These are phyloP conservation scores for Ceratosolen fusciceps DNA, from an alignment of 1,140 invertebrate genomes.

Conservation along the genomic window DNA sequence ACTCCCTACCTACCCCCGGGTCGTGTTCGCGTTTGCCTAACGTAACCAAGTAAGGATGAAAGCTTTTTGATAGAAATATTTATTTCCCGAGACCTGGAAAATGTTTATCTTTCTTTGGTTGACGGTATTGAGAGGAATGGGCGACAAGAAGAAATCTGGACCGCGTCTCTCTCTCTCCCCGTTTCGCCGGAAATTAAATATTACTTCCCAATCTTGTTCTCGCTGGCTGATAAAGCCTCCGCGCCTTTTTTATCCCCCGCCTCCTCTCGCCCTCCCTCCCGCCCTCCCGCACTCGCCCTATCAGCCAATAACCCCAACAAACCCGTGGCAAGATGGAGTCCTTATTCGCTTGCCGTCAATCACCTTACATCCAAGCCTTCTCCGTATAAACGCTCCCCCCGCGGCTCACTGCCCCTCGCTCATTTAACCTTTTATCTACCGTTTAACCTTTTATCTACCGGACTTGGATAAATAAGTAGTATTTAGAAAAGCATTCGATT, in stretches of 20 bases:
- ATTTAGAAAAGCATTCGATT: no score
- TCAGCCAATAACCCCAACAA: no score
- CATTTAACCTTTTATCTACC: no score
- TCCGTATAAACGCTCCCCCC: no score
- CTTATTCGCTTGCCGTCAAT: not conserved
- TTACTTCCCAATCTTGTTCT: conserved; percentile 5
- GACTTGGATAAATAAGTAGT: no score
- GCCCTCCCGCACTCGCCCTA: no score
- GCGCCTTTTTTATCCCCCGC: not conserved
- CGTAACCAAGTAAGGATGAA: not conserved
- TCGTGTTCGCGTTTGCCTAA: not conserved
- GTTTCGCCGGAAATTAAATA: conserved; percentile 43
- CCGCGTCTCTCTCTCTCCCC: not conserved
- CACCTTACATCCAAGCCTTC: not conserved
- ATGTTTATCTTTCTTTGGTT: conserved; percentile 22
- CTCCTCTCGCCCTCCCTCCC: no score
- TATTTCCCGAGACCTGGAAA: not conserved
- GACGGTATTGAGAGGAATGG: not conserved
- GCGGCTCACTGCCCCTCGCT: no score
- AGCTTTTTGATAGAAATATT: not conserved
- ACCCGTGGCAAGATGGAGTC: not conserved
- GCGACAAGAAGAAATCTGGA: not conserved
- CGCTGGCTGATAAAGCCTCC: not conserved
- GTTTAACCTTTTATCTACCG: no score
- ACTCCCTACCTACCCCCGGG: no score